Percentiles rank a stretch among this genome's conserved stretches.
These are phyloP conservation scores for Protosalanx chinensis DNA, from an alignment of 2,797 vertebrate species.

Conservation along the genomic window DNA sequence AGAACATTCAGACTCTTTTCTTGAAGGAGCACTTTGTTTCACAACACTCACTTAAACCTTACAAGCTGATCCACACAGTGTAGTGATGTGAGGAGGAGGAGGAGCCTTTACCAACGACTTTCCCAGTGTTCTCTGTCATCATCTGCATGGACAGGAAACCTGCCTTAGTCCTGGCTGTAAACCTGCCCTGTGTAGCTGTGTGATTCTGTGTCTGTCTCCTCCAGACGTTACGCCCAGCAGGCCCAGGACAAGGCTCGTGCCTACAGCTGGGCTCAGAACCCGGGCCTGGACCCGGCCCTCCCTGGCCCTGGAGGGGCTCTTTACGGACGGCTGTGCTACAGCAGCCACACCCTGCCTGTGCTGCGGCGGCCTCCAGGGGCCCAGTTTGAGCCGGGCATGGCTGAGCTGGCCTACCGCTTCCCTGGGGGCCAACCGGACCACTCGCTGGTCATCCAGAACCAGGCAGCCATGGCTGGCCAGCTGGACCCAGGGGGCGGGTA, in stretches of 20 bases:
- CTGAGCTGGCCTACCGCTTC: slow-evolving; percentile 69
- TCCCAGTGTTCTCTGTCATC: slow-evolving; percentile 20
- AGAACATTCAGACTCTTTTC: slow-evolving; percentile 41
- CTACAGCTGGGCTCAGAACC: slow-evolving; percentile 74
- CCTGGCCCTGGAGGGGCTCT: slow-evolving; percentile 62
- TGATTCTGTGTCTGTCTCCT: slow-evolving; percentile 25
- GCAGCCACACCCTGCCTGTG: slow-evolving; percentile 78
- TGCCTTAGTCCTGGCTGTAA: too few species aligned
- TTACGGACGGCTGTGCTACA: slow-evolving; percentile 78
- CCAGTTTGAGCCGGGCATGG: slow-evolving; percentile 64
- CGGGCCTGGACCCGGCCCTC: slow-evolving; percentile 65
- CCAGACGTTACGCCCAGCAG: slow-evolving; percentile 72
- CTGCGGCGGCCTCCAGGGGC: slow-evolving; percentile 68
- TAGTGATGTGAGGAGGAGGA: slow-evolving; percentile 49
- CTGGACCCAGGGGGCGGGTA: slow-evolving; percentile 77
- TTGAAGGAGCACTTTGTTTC: slow-evolving; percentile 54
- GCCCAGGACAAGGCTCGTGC: slow-evolving; percentile 66
- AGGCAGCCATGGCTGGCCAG: slow-evolving; percentile 69
- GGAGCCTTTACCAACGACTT: slow-evolving; percentile 58
- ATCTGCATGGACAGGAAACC: too few species aligned
- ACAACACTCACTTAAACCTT: slow-evolving; percentile 50
- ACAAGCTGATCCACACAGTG: slow-evolving; percentile 23
- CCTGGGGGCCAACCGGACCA: slow-evolving; percentile 71
- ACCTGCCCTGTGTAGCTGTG: neutral
- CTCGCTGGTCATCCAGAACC: slow-evolving; percentile 79